Conservation (phyloP, 1,140 invertebrate genomes). For the Gonatopus flavifemur region DNA sequence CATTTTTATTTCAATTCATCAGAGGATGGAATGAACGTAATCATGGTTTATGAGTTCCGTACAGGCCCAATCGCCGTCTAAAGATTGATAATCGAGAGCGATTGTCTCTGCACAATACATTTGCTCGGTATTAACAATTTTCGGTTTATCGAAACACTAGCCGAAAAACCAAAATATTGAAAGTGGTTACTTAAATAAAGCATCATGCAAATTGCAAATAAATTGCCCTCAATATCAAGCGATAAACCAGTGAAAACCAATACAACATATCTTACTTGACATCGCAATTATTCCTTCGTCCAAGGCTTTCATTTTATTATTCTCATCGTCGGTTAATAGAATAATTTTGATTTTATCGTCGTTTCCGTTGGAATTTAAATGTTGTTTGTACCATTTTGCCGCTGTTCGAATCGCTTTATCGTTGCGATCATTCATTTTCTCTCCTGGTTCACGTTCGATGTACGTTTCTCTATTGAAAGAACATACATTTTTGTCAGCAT, state of each 20-base stretch:
- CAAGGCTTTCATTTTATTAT: constrained; percentile 73
- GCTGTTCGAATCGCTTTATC: constrained; percentile 85
- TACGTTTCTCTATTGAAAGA: constrained; percentile 80
- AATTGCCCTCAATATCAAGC: background rate
- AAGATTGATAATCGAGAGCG: too few species aligned
- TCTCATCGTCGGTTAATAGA: constrained; percentile 85
- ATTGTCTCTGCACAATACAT: too few species aligned
- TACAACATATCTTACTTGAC: constrained; percentile 61
- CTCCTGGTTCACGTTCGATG: constrained; percentile 76
- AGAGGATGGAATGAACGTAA: too few species aligned
- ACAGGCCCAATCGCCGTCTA: too few species aligned
- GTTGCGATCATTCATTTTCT: constrained; percentile 89
- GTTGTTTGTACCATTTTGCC: constrained; percentile 78
- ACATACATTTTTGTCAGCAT: too few species aligned
- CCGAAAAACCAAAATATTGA: too few species aligned
- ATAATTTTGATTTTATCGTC: constrained; percentile 67
- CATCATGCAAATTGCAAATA: too few species aligned
- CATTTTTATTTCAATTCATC: too few species aligned
- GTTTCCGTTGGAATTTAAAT: constrained; percentile 59
- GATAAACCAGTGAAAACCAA: background rate
- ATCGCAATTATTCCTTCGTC: constrained; percentile 69
- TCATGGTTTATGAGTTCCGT: too few species aligned
- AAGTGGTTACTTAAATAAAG: too few species aligned
- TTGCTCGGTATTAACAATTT: too few species aligned
- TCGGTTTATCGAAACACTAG: too few species aligned